Evolutionary conservation across 2,797 vertebrate species (phyloP).

Genomic region (Diceros bicornis): DNA sequence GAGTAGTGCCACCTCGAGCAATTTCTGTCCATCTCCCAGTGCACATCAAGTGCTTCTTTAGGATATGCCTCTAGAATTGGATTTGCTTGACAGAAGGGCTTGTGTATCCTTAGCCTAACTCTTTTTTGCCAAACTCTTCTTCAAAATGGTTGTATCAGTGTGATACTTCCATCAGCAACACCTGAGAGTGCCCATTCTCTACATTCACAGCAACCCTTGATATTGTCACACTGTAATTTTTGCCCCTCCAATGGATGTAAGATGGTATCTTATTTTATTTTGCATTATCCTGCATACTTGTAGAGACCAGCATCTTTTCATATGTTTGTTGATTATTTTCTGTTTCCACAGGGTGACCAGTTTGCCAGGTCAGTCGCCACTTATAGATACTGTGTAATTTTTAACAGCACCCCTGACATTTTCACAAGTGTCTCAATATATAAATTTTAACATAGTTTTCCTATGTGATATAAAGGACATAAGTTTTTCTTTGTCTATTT

Average conservation of each 20-base stretch:
- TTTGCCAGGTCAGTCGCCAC: neutral
- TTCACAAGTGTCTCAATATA: neutral
- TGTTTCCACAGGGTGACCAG: neutral
- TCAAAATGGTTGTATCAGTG: neutral
- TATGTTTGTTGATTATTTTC: neutral
- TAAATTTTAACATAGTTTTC: neutral
- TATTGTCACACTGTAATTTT: neutral
- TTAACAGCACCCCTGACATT: neutral
- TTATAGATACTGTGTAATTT: neutral
- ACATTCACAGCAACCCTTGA: neutral
- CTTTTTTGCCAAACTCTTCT: neutral
- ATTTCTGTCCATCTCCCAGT: neutral
- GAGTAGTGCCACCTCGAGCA: neutral
- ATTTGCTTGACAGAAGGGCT: neutral
- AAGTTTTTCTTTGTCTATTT: neutral
- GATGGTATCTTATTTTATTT: neutral
- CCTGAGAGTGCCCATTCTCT: neutral
- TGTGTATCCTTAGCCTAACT: neutral
- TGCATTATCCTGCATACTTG: neutral
- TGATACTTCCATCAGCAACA: neutral
- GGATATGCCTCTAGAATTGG: neutral
- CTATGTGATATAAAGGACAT: neutral
- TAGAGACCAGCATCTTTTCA: neutral
- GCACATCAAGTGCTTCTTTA: neutral
- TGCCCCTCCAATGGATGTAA: neutral